Evolutionary conservation across 2,888 invertebrate genomes (phyloP).

Genomic region (Leucophenga maculata): DNA sequence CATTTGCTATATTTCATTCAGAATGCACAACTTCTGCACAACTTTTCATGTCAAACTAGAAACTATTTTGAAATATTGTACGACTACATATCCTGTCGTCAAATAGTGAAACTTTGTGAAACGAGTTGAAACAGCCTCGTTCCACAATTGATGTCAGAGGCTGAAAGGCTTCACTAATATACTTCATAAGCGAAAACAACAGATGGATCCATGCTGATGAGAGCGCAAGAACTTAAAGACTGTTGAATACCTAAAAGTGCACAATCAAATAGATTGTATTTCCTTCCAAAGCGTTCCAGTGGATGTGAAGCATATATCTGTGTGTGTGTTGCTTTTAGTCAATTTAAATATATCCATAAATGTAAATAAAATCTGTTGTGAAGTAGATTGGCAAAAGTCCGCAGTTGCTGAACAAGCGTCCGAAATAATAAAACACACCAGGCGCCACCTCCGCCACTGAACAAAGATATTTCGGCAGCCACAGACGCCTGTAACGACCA

Average conservation of each 20-base stretch:
- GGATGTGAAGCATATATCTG: too few relatives aligned
- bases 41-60: constrained; percentile 8
- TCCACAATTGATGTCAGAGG: too few relatives aligned
- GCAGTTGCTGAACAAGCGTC: not conserved
- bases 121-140: constrained; percentile 14
- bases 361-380: not conserved
- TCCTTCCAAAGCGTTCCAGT: too few relatives aligned
- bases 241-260: too few relatives aligned
- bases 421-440: not conserved
- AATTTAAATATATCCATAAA: too few relatives aligned
- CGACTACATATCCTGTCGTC: constrained; percentile 50
- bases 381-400: not conserved
- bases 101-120: constrained; percentile 36
- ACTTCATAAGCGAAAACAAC: too few relatives aligned
- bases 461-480: not conserved
- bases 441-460: not conserved
- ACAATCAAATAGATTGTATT: too few relatives aligned
- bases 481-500: not conserved
- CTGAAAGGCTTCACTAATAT: constrained; percentile 22
- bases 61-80: constrained; percentile 33
- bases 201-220: too few relatives aligned
- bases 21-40: not conserved
- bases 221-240: too few relatives aligned
- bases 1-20: too few relatives aligned
- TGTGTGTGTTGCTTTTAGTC: too few relatives aligned